Conservation (phyloP, 2,797 vertebrate genomes). For the Macroramphosus scolopax region DNA sequence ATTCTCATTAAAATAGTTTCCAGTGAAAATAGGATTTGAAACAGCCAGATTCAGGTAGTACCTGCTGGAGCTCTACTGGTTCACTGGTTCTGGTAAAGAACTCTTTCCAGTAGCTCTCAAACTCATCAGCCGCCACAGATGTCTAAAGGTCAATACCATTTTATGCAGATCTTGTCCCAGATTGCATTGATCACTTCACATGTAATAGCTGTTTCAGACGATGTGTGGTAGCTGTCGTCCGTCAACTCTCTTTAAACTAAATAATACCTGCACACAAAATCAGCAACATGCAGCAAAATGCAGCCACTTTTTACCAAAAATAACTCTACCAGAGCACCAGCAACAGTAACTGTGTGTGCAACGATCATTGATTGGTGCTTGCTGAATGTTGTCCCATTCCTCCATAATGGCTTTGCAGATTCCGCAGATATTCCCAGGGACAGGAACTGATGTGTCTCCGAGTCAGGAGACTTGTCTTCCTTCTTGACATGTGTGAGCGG, state of each 20-base stretch:
- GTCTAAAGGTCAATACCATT: neutral
- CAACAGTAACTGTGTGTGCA: no score
- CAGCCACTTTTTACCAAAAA: no score
- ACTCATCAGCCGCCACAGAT: constrained; percentile 13
- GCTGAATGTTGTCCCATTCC: no score
- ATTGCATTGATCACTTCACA: constrained; percentile 7
- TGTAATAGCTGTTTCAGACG: constrained; percentile 17
- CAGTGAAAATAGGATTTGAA: constrained; percentile 64
- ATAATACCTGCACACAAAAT: no score
- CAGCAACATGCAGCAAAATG: no score
- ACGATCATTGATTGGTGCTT: no score
- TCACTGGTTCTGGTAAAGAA: constrained; percentile 28
- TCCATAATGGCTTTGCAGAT: no score
- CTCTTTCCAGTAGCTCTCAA: constrained; percentile 36
- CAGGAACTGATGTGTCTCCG: no score
- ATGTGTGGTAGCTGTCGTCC: constrained; percentile 9
- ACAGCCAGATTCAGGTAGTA: constrained; percentile 65
- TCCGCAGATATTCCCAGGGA: no score
- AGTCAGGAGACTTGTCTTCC: no score
- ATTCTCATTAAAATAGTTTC: constrained; percentile 79
- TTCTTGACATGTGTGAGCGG: constrained; percentile 15
- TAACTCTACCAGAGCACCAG: no score
- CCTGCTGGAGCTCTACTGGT: constrained; percentile 41
- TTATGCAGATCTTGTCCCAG: constrained; percentile 19
- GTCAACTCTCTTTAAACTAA: constrained; percentile 7